These are phyloP conservation scores for Poecile atricapillus DNA, from an alignment of 2,113 vertebrate genomes.

Conservation along the genomic window DNA sequence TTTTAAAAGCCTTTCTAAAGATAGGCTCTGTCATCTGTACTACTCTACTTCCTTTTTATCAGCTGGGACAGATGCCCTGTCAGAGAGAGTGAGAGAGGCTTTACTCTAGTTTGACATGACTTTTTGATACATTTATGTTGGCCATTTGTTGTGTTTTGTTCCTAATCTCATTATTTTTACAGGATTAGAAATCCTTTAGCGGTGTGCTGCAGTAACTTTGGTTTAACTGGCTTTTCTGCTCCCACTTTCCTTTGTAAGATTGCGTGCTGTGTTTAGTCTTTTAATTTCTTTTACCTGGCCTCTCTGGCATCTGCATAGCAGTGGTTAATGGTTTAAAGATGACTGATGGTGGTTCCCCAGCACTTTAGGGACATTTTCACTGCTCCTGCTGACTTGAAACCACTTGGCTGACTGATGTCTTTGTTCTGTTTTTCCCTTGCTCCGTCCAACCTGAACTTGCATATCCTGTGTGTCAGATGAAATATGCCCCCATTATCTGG, in stretches of 20 bases:
- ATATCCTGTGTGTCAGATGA: not conserved
- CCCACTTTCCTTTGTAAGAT: not conserved
- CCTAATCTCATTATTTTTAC: not conserved
- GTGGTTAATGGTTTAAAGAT: not conserved
- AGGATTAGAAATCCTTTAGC: not conserved
- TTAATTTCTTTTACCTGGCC: not conserved
- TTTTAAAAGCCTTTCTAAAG: slow-evolving; percentile 49
- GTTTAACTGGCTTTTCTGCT: not conserved
- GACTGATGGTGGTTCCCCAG: not conserved
- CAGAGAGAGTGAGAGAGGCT: not conserved
- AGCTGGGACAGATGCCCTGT: not conserved
- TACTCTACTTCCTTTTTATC: slow-evolving; percentile 27
- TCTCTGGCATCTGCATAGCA: not conserved
- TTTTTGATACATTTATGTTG: not conserved
- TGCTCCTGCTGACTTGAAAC: not conserved
- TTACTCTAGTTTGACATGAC: not conserved
- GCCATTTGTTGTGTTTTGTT: not conserved
- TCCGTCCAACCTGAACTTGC: not conserved
- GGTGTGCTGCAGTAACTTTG: not conserved
- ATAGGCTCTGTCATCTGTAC: not conserved
- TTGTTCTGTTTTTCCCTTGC: not conserved
- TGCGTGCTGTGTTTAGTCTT: not conserved
- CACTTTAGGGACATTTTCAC: not conserved
- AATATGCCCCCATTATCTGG: not conserved
- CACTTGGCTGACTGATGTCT: not conserved